Conservation (phyloP, 1,140 invertebrate species). For the Brachionus asplanchnoidis region DNA sequence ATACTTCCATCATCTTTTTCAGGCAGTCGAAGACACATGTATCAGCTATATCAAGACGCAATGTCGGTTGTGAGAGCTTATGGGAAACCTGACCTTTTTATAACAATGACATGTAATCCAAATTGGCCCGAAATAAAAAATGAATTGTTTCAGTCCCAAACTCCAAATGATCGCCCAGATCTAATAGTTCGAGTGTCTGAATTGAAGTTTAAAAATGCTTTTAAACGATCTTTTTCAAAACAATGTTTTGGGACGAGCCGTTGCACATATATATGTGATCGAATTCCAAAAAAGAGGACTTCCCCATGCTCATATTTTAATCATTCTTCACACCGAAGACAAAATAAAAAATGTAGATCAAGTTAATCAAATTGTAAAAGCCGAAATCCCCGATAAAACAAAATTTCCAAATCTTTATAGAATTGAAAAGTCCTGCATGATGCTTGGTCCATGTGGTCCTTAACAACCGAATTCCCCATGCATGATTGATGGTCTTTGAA, state of each 20-base stretch:
- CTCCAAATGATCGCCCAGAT: constrained; percentile 53
- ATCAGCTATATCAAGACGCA: constrained; percentile 42
- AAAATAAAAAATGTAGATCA: constrained; percentile 14
- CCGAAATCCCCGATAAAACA: constrained; percentile 43
- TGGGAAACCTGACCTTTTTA: constrained; percentile 45
- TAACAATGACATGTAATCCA: constrained; percentile 50
- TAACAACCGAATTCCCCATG: constrained; percentile 43
- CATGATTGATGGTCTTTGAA: constrained; percentile 46
- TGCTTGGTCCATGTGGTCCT: constrained; percentile 42
- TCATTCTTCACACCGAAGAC: constrained; percentile 50
- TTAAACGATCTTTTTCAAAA: constrained; percentile 54
- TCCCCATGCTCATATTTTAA: constrained; percentile 60
- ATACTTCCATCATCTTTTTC: constrained; percentile 23
- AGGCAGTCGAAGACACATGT: not conserved
- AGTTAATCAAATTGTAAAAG: constrained; percentile 42
- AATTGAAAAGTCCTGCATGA: constrained; percentile 44
- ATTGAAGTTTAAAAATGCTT: constrained; percentile 57
- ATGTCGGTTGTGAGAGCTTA: constrained; percentile 43
- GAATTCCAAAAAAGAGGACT: constrained; percentile 61
- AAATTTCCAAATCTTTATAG: constrained; percentile 41
- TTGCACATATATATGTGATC: constrained; percentile 54
- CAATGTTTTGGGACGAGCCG: constrained; percentile 50
- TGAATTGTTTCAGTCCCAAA: constrained; percentile 47
- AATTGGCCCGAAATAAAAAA: constrained; percentile 52
- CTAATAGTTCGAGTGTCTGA: constrained; percentile 58